Conservation (phyloP, 2,888 invertebrate species). For the Diplolepis rosae region DNA sequence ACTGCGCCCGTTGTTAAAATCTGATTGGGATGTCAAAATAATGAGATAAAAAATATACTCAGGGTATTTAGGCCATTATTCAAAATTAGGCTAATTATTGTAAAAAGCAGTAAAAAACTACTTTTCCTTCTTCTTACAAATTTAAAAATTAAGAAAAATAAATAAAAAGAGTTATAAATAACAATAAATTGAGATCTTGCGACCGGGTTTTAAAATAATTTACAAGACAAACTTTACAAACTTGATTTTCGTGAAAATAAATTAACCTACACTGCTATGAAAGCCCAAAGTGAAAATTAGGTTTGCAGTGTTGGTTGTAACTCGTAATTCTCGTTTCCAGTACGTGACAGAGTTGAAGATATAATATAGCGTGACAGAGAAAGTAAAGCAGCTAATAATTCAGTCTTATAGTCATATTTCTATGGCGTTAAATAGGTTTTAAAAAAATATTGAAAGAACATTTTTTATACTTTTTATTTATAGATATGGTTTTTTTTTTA, state of each 20-base stretch:
- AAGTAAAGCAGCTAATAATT: background rate
- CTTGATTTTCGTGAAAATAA: background rate
- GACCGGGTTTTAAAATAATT: too few relatives aligned
- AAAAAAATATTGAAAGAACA: too few relatives aligned
- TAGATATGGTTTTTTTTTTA: background rate
- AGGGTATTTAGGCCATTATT: too few relatives aligned
- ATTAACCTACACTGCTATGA: background rate
- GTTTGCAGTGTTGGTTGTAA: conserved; percentile 15
- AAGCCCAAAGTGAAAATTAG: conserved; percentile 16
- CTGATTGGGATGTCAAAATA: too few relatives aligned
- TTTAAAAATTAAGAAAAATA: background rate
- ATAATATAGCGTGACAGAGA: conserved; percentile 1
- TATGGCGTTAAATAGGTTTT: too few relatives aligned
- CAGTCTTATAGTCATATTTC: background rate
- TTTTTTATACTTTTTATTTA: background rate
- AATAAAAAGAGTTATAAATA: background rate
- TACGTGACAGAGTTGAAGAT: conserved; percentile 24
- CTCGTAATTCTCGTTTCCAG: conserved; percentile 8
- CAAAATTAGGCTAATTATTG: too few relatives aligned
- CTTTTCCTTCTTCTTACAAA: too few relatives aligned
- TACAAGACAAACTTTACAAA: background rate
- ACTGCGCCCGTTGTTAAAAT: too few relatives aligned
- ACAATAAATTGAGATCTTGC: background rate
- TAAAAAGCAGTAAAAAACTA: too few relatives aligned
- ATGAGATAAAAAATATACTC: too few relatives aligned